Evolutionary conservation across 2,797 vertebrate genomes (phyloP), one percentile per base, ranked within the genome.

Genomic region (Leucoraja ocellata): DNA sequence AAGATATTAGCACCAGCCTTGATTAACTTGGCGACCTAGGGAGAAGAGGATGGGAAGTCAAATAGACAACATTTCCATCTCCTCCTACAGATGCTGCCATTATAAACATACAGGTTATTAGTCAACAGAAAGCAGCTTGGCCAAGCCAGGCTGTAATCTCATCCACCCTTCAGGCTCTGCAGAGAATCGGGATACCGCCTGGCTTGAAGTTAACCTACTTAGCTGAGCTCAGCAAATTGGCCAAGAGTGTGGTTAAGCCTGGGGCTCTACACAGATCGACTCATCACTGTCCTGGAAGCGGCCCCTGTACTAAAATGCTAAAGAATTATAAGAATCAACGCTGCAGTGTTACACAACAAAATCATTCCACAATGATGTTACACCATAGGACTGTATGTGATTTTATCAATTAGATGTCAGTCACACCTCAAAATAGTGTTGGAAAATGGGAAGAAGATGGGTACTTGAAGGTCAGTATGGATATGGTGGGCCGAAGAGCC

Each of bases 1-100:
- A 97, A 94, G 94, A 98, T 95, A 93, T 97, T 95, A 0, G 97
- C 98, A 61, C 97, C 97, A 0, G 96, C 95, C 18, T 93, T 94
- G 1, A 96, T 95, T 81, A 98, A 96, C 94, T 93, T 96, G 61
- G 97, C 95, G 46, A 98, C 93, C 98, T 98, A 93, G 39, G 73
- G 71, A 94, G 36, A 65, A 84, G 10, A 84, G 54, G 25, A 61
- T 23, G 4, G n/a, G 9, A 61, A 25, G 9, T 14, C 81, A 88
- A 36, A 68, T 1, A 13, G n/a, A 88, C 10, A 68, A 36, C 16
- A 36, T 88, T 68, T 68, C 84, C 36, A n/a, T 88, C 18, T 8
- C n/a, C n/a, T 14, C 13, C 61, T 63, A 28, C 58, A 86, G 68
- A 16, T 7, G 4, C 13, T 18, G 18, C 4, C 54, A 61, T 61